These are phyloP conservation scores for Pongo pygmaeus DNA, from an alignment of 2,113 vertebrate genomes.

Conservation along the genomic window DNA sequence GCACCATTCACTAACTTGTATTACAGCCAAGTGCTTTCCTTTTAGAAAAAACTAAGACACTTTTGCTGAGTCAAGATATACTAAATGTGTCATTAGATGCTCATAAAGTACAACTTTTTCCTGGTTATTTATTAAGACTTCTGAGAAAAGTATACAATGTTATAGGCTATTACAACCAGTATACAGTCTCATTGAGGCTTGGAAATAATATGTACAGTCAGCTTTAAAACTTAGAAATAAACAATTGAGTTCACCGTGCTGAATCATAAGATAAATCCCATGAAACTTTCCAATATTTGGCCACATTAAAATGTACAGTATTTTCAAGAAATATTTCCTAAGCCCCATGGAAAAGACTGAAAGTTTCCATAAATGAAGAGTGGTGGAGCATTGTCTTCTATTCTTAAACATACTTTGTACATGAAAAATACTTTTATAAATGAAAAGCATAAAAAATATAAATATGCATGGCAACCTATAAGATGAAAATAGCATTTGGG, in stretches of 20 bases:
- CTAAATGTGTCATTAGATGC: constrained; percentile 1
- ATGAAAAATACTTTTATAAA: background rate
- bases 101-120: background rate
- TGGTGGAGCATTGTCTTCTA: background rate
- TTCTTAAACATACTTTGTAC: background rate
- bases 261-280: background rate
- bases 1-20: background rate
- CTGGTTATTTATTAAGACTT: background rate
- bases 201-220: background rate
- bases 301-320: background rate
- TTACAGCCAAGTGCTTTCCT: background rate
- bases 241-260: background rate
- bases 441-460: background rate
- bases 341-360: background rate
- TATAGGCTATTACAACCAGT: background rate
- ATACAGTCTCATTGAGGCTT: background rate
- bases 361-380: background rate
- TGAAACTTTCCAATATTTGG: background rate
- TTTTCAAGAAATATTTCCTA: background rate
- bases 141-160: constrained; percentile 1
- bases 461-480: background rate
- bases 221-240: background rate
- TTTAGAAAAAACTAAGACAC: constrained; percentile 32
- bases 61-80: constrained; percentile 35
- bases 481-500: background rate